Base-by-base conservation (phyloP, 2,888 invertebrate genomes). In the Acrocera orbiculus region DNA sequence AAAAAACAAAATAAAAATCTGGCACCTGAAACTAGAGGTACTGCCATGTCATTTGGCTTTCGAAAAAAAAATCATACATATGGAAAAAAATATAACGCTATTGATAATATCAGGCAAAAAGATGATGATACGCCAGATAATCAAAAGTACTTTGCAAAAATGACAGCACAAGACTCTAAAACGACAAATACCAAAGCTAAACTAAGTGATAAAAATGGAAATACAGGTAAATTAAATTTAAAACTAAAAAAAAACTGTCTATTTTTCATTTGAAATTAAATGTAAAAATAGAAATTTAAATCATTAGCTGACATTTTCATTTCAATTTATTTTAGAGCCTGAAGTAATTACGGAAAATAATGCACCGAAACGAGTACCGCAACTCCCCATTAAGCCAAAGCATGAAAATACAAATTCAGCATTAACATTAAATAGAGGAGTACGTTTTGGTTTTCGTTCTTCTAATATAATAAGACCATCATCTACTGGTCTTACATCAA, bases 21-120 rank as follows among this genome's bases (percentile, higher is more conserved):
- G n/a, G n/a, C n/a, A n/a, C 42, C 52, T 23, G 58, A 61, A 37
- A 61, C 61, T 37, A 61, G 58, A 46, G 83, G 83, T 32, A 76
- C 81, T 41, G 76, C 82, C 37, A 82, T 79, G 52, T 82, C 83
- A 27, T 85, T 85, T 56, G 85, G 85, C 30, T 85, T 85, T 61
- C 75, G 78, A 32, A 69, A 77, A 38, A 70, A 76, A 35, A 68
- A 69, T 27, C 52, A 61, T 26, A 62, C 66, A 23, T n/a, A n/a
- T n/a, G n/a, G n/a, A n/a, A n/a, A n/a, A 66, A 67, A 31, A 66
- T n/a, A n/a, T n/a, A n/a, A n/a, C n/a, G n/a, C n/a, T n/a, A n/a
- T n/a, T n/a, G n/a, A n/a, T n/a, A n/a, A n/a, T n/a, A n/a, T n/a
- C n/a, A n/a, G n/a, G n/a, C n/a, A n/a, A n/a, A n/a, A n/a, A n/a